Evolutionary conservation across 2,888 invertebrate genomes (phyloP), one percentile per base, ranked within the genome.

Genomic region (Nemotelus nigrinus): DNA sequence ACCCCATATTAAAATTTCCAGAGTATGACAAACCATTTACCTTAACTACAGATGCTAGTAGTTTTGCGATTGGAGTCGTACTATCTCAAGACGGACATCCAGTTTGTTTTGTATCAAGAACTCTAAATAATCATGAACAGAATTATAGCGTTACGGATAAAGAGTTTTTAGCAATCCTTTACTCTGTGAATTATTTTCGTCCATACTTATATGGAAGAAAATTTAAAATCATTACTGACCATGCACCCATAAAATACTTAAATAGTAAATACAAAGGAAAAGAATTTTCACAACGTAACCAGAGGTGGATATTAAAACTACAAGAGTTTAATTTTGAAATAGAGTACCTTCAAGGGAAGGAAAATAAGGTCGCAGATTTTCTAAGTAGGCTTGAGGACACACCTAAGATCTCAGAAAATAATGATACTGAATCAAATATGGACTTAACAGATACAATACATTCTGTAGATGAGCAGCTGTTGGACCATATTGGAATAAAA

Each of bases 211-310:
- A 78, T 41, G 78, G 77, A 57, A 79, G 68, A 2, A 80, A 79
- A 41, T 79, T 80, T 71, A 80, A 79, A 57, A 80, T 79, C 44
- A 25, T 80, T 39, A 78, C 79, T 3, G 79, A 79, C 53, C 80
- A 79, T 72, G 64, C 25, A 0, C 79, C 79, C n/a, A 79, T 78
- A 43, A 80, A 79, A 79, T 79, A 78, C 63, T 53, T 80, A 7
- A 77, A 77, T 39, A 48, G 41, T 8, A 80, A 79, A 60, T 80
- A 80, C 72, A 79, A 79, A 74, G 78, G 79, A 1, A 79, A 70
- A 48, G 78, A 79, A 10, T 79, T 79, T 65, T 79, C 77, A 39
- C 79, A 77, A 58, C 45, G 78, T 55, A 55, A 80, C 58, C 78
- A 79, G 50, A 76, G 78, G 75, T 79, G 79, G 77, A 44, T 79